Conservation (phyloP, 2,797 vertebrate genomes). For the Pempheris klunzingeri region DNA sequence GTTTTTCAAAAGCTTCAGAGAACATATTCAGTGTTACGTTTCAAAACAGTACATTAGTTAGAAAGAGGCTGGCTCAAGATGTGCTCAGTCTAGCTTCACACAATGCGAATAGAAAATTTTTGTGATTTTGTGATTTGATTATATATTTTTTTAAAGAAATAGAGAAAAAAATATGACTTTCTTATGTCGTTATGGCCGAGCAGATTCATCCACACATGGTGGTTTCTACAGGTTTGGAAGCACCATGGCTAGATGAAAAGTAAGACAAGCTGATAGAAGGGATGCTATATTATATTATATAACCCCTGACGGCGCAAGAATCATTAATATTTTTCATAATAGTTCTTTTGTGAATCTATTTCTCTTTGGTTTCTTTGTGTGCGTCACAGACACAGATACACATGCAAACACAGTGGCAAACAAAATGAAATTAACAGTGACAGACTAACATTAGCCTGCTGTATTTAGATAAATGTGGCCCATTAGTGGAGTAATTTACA, state of each 20-base stretch:
- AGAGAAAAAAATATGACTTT: neutral
- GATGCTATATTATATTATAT: no score
- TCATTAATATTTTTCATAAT: neutral
- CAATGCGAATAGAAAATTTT: no score
- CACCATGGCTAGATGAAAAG: no score
- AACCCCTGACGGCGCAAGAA: no score
- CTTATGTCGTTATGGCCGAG: no score
- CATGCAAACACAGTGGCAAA: neutral
- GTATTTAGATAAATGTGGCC: slow-evolving; percentile 37
- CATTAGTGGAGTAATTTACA: slow-evolving; percentile 50
- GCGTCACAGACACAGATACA: neutral
- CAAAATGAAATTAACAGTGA: slow-evolving; percentile 24
- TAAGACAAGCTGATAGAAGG: neutral
- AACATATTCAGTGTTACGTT: slow-evolving; percentile 5
- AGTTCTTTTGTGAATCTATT: neutral
- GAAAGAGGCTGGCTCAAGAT: neutral
- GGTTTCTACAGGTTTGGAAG: no score
- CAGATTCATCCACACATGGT: neutral
- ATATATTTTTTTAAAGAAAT: no score
- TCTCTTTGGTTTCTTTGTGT: neutral
- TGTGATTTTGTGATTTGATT: no score
- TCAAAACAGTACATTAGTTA: neutral
- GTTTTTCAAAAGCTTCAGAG: slow-evolving; percentile 27
- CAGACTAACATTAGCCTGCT: slow-evolving; percentile 13
- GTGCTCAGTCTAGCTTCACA: neutral